Base-by-base conservation (phyloP, 2,797 vertebrate genomes). In the Cheirogaleus major region DNA sequence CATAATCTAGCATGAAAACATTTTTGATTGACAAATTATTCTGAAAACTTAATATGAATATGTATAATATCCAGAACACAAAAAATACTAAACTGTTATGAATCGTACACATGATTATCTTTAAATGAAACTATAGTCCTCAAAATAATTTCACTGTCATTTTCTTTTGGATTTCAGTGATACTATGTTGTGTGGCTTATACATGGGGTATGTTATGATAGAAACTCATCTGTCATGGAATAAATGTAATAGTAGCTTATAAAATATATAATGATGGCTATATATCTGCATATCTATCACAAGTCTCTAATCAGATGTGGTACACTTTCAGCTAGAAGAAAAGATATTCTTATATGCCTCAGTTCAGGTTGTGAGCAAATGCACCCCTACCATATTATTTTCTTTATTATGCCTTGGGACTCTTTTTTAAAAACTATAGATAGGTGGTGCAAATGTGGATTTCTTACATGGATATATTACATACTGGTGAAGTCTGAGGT, bases 11-110 rank as follows among this genome's bases (percentile, higher is more conserved):
- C 41, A 86, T 79, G 59, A 95, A 97, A 97, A 18, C 6, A 88
- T 13, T 91, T 94, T 95, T 97, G 95, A 83, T 61, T 91, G 75
- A 87, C 30, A 95, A 14, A 84, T 95, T 63, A 76, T 90, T 88
- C 41, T 69, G 59, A 85, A 94, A 69, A 90, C 79, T 73, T 81
- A 87, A 59, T 23, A 84, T 98, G 80, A 89, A 95, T 93, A 93
- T 90, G 45, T 67, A 92, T 95, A 95, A 89, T 86, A 95, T 93
- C 35, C 61, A 93, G 75, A 94, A 69, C 45, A 73, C 20, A 69
- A 86, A 97, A 94, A 84, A 57, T 79, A 72, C 79, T 89, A 72
- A 95, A 23, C 86, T 95, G 35, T 52, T 87, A 85, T 81, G 59
- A 93, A 67, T 90, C 61, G 55, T 55, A 65, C 30, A 22, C 59